These are phyloP conservation scores for Sardina pilchardus DNA, from an alignment of 2,113 vertebrate species.

Conservation along the genomic window DNA sequence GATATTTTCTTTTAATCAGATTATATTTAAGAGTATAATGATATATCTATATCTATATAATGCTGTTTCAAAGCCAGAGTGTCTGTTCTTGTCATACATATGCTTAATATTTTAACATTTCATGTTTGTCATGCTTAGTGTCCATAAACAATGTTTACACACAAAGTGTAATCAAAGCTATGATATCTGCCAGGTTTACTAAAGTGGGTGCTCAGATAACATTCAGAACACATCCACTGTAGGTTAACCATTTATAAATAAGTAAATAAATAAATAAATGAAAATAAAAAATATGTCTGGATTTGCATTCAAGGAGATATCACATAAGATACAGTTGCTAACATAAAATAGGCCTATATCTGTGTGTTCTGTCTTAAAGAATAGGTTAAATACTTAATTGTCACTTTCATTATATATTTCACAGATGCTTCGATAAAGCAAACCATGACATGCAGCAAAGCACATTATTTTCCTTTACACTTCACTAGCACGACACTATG, in stretches of 20 bases:
- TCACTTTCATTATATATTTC: neutral
- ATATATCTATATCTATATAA: too few relatives aligned
- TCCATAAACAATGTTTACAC: neutral
- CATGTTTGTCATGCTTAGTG: neutral
- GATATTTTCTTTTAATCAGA: neutral
- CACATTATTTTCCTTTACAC: neutral
- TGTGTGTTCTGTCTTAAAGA: neutral
- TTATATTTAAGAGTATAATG: neutral
- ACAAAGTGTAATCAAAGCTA: neutral
- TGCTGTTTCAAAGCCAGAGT: neutral
- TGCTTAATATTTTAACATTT: neutral
- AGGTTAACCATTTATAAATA: neutral
- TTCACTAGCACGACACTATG: neutral
- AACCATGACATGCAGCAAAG: neutral
- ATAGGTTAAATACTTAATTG: neutral
- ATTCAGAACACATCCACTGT: neutral
- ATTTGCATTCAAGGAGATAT: neutral
- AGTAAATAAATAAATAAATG: neutral
- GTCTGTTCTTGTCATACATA: neutral
- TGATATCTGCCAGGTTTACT: neutral
- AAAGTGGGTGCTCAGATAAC: neutral
- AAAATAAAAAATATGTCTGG: neutral
- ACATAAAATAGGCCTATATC: neutral
- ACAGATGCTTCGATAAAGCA: neutral
- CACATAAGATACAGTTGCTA: neutral